Conservation (phyloP, 2,888 invertebrate species). For the Augiades crinisus region DNA sequence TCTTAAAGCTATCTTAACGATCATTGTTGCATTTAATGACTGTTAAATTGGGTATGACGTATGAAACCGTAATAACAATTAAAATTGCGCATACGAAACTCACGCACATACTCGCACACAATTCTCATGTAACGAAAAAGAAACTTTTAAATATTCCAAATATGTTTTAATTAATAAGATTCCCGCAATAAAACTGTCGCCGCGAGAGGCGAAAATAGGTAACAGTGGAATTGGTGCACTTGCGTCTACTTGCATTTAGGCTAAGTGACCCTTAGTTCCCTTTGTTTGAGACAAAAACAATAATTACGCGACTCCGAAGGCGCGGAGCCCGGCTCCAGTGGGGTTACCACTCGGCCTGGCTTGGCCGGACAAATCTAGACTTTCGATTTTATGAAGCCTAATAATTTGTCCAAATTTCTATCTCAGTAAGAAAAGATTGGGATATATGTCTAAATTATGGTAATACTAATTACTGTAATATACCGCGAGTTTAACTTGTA, state of each 20-base stretch:
- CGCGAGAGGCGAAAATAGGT: not conserved
- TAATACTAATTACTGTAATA: no score
- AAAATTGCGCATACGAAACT: constrained; percentile 8
- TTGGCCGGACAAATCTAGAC: no score
- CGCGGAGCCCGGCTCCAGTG: not conserved
- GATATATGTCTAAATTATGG: no score
- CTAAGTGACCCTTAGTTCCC: constrained; percentile 5
- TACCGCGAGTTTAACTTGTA: no score
- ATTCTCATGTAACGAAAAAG: not conserved
- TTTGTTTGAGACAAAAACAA: constrained; percentile 13
- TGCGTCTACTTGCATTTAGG: constrained; percentile 10
- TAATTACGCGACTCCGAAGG: not conserved
- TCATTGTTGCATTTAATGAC: not conserved
- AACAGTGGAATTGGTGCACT: constrained; percentile 1
- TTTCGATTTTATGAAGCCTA: no score
- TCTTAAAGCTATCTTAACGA: not conserved
- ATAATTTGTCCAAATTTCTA: no score
- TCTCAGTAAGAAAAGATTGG: no score
- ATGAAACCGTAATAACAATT: not conserved
- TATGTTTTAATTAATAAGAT: not conserved
- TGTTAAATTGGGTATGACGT: not conserved
- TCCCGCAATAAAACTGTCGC: not conserved
- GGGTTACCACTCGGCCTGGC: no score
- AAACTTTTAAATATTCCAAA: not conserved
- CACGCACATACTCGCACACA: not conserved